A percentile compares a stretch with the other conserved stretches of the same genome.
Evolutionary conservation across 2,113 vertebrate species (phyloP).

Genomic region (Nansenia antarctica): DNA sequence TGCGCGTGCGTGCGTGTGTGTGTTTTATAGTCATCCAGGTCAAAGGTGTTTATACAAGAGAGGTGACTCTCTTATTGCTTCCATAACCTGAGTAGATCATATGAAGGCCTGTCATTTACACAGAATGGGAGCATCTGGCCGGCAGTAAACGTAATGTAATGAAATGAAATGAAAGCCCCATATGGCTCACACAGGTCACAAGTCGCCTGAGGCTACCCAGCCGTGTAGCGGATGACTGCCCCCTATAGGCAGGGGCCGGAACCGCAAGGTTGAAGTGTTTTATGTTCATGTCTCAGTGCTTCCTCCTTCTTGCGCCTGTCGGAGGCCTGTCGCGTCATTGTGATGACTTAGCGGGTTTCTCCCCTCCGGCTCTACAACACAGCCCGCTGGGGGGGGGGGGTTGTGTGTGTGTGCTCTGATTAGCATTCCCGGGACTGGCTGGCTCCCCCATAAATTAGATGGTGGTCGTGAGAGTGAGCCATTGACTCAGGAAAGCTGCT

Average conservation of each 20-base stretch:
- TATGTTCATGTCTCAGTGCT: neutral
- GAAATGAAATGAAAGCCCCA: no score
- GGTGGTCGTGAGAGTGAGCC: constrained; percentile 50
- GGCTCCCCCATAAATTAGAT: constrained; percentile 48
- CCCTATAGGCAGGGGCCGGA: constrained; percentile 15
- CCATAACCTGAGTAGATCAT: constrained; percentile 70
- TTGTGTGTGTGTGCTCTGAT: constrained; percentile 46
- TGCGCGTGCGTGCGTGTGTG: constrained; percentile 8
- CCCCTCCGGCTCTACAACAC: no score
- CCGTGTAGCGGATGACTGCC: neutral
- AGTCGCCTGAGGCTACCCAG: neutral
- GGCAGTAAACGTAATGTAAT: constrained; percentile 65
- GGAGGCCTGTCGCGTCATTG: neutral
- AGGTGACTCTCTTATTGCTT: constrained; percentile 68
- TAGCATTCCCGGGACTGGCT: constrained; percentile 46
- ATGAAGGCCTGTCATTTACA: constrained; percentile 64
- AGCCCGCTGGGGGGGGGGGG: no score
- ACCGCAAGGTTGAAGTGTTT: neutral
- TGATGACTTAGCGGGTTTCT: constrained; percentile 59
- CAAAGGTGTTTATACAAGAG: constrained; percentile 63
- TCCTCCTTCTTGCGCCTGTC: constrained; percentile 3
- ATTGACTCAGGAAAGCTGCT: constrained; percentile 63
- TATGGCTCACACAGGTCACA: constrained; percentile 32
- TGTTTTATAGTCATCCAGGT: constrained; percentile 57
- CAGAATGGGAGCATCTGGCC: constrained; percentile 69